Conservation (phyloP, 2,888 invertebrate species). For the Hecatera dysodea region DNA sequence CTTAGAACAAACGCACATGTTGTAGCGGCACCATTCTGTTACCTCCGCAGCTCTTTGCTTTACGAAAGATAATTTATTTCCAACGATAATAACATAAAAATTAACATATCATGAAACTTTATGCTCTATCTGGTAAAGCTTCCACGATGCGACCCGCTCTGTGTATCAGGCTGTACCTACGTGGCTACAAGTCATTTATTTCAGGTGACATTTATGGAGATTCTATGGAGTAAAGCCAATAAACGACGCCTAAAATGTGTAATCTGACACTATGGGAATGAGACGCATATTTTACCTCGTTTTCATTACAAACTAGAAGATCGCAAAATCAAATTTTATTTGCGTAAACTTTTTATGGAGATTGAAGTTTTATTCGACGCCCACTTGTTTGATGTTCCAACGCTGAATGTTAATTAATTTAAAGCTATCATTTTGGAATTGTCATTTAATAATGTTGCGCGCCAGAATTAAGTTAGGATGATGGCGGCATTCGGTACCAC, state of each 20-base stretch:
- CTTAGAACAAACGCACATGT: slow-evolving; percentile 44
- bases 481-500: too few relatives aligned
- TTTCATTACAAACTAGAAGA: slow-evolving; percentile 69
- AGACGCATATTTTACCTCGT: slow-evolving; percentile 70
- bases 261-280: slow-evolving; percentile 70
- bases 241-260: slow-evolving; percentile 80
- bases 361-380: slow-evolving; percentile 49
- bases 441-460: neutral
- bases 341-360: slow-evolving; percentile 57
- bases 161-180: slow-evolving; percentile 65
- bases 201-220: slow-evolving; percentile 85
- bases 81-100: slow-evolving; percentile 76
- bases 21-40: slow-evolving; percentile 13
- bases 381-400: slow-evolving; percentile 40
- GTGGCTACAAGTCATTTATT: slow-evolving; percentile 79
- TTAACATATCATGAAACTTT: slow-evolving; percentile 81
- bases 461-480: too few relatives aligned
- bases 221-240: slow-evolving; percentile 81
- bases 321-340: slow-evolving; percentile 72
- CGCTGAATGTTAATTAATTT: slow-evolving; percentile 39
- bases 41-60: slow-evolving; percentile 10
- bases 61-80: slow-evolving; percentile 72
- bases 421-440: slow-evolving; percentile 12
- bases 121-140: slow-evolving; percentile 72
- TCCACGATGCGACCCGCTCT: slow-evolving; percentile 57